These are phyloP conservation scores for Entomobrya proxima DNA, from an alignment of 2,888 invertebrate genomes.

Conservation along the genomic window DNA sequence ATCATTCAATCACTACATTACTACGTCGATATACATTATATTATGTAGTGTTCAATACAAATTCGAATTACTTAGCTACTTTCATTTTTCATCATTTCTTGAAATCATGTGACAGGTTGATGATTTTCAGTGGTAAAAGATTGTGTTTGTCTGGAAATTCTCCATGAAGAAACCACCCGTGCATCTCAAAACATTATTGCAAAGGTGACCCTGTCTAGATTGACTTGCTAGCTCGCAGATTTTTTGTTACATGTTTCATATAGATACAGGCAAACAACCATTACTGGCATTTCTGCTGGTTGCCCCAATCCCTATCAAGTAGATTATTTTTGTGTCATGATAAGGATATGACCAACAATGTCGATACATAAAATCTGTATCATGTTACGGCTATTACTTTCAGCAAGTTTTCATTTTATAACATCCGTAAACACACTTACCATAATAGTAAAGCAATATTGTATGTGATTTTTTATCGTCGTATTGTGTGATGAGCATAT, in stretches of 20 bases:
- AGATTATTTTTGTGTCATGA: too few relatives aligned
- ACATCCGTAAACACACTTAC: constrained; percentile 13
- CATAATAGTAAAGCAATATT: background rate
- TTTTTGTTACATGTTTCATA: too few relatives aligned
- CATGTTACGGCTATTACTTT: constrained; percentile 22
- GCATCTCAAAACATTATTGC: background rate
- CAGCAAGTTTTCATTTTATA: constrained; percentile 15
- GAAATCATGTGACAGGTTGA: background rate
- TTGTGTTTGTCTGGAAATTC: background rate
- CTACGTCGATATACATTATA: too few relatives aligned
- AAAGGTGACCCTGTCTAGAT: background rate
- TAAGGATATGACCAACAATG: background rate
- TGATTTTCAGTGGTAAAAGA: background rate
- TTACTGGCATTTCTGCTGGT: background rate
- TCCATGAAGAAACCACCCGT: background rate
- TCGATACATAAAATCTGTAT: constrained; percentile 10
- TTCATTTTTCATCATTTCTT: background rate
- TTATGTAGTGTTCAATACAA: too few relatives aligned
- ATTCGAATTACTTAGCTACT: too few relatives aligned
- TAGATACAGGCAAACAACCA: too few relatives aligned
- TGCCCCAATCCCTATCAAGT: too few relatives aligned
- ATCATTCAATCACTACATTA: too few relatives aligned
- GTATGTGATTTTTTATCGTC: background rate
- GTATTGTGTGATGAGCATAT: too few relatives aligned
- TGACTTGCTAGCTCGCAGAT: background rate